Evolutionary conservation across 2,113 vertebrate genomes (phyloP), one percentile per base, ranked within the genome.

Genomic region (Solea solea): DNA sequence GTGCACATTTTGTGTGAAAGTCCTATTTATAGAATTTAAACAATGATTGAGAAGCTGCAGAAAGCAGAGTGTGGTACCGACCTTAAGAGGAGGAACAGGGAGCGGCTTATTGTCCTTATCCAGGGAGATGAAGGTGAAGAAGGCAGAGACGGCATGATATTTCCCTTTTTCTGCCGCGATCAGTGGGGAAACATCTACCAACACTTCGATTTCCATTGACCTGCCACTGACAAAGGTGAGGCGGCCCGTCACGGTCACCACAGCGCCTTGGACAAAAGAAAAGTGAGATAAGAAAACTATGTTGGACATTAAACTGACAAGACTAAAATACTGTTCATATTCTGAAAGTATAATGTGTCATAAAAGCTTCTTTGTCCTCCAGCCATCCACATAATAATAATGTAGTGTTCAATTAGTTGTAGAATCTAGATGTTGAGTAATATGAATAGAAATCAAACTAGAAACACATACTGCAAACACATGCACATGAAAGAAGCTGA

Each of bases 121-220:
- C 80, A 99, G 93, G 40, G 97, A 99, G 83, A 99, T 96, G 0
- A 94, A 98, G 72, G 95, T 97, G 88, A 99, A 97, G 92, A 96
- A 98, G 64, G 97, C 98, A 3, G 95, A 97, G 86, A 96, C 97
- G 0, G 96, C 95, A 0, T 96, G 94, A 83, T 96, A 96, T 64
- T 92, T 94, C 52, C 89, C 94, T 72, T 92, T 90, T 0, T 91
- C 76, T 11, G 85, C 80, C 0, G 94, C 93, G 72, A 96, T 79
- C 41, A 98, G 86, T 0, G 93, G 94, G 81, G 96, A 92, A 0
- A 94, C 96, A 0, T 99, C 97, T 60, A 98, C 98, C 79, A 98
- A 89, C 66, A 98, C 97, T 80, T 99, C 96, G 0, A 99, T 98
- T 78, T 99, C 98, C 96, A 99, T 98, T 25, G 98, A 99, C 65